Base-by-base conservation (phyloP, 2,888 invertebrate species). In the Leptura quadrifasciata region DNA sequence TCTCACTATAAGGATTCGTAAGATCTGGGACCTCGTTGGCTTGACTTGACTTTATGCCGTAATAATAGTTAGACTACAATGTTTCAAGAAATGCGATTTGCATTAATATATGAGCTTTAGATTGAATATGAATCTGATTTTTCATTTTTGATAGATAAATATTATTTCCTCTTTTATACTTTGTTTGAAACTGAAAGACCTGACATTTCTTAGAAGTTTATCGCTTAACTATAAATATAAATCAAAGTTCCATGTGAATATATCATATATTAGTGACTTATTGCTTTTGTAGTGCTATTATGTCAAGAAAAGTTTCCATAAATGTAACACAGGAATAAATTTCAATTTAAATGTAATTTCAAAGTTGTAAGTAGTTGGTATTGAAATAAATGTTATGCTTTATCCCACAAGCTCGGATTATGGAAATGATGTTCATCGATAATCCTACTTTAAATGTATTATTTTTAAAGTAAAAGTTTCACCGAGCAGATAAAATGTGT, bases 371-470 rank as follows among this genome's bases (percentile, higher is more conserved):
- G 27, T 60, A 60, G n/a, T 60, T 27, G 27, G 27, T 27, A 60
- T 27, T 27, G 60, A 60, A 60, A 60, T 60, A 60, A 60, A 60
- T 60, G n/a, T 47, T 47, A 47, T n/a, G n/a, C 0, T 60, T 21
- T 27, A 60, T 24, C 31, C 27, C 15, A 60, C 58, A 60, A 60
- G 58, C 39, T 8, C n/a, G 39, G 52, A 55, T 67, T 67, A 54
- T 24, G 54, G 67, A 67, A 67, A 67, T 67, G n/a, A 27, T 65
- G 52, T 64, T 52, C 54, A 24, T 10, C 67, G 24, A 54, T 54
- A 24, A 67, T 24, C 9, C 55, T 15, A 12, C 18, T 67, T 55
- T 67, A 54, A 54, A 17, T 24, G 4, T 24, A 55, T 55, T 55
- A 27, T n/a, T 47, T 47, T 47, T 47, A n/a, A 15, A 24, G 58